Base-by-base conservation (phyloP, 2,113 vertebrate genomes). In the Dryoscopus gambensis region DNA sequence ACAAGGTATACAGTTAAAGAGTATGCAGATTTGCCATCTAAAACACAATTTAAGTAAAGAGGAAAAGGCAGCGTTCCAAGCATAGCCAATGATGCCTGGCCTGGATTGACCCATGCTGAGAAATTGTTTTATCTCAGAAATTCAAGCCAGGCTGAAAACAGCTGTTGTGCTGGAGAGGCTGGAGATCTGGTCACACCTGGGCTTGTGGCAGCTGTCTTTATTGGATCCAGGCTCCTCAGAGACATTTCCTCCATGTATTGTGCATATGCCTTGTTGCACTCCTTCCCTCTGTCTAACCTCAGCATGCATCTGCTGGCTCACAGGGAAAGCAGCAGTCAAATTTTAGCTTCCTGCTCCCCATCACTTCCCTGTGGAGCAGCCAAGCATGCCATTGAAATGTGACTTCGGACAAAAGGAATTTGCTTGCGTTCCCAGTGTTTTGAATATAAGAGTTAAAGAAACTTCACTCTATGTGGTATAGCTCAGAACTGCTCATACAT, bases 251-350 rank as follows among this genome's bases (percentile, higher is more conserved):
- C 68, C 28, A 53, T 5, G 18, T 1, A 1, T 11, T 3, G 0
- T 52, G 21, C 50, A 22, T 1, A 0, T 60, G 37, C 28, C 22
- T 47, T 18, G 0, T 24, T 35, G 22, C 5, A 1, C 15, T 81
- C 47, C 22, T 55, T 50, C 27, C 18, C 39, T 89, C 39, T 62
- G 12, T 30, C 59, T 70, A 17, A 49, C 13, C 31, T 30, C 19
- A 13, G 18, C 19, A 2, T 10, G 71, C 27, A 56, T 27, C 60
- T 70, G 11, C 44, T 2, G 2, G 49, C 50, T 37, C 50, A 10
- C 49, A 39, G 13, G 63, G 40, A 90, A 56, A 73, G 31, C 64
- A 56, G 49, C 21, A 10, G 22, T 14, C 39, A 59, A 2, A 30
- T 84, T 76, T 65, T 68, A 68, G 23, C n/a, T 27, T 75, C 17